Conservation (phyloP, 2,888 invertebrate genomes). For the Xestia xanthographa region DNA sequence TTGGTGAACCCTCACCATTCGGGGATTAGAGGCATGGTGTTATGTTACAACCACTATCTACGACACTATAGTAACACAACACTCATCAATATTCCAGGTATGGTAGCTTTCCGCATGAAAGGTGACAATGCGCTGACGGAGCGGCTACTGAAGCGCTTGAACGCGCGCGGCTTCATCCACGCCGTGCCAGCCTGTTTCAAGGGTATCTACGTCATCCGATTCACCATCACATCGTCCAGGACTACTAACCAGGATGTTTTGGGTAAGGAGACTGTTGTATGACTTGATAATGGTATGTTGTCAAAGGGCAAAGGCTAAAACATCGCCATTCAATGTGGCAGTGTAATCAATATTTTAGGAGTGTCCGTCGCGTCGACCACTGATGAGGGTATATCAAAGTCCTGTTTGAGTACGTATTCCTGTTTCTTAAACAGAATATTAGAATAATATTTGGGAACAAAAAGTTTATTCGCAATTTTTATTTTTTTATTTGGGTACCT, state of each 20-base stretch:
- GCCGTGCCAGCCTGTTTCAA: constrained; percentile 98
- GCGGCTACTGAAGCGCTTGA: constrained; percentile 95
- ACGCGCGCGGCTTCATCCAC: constrained; percentile 96
- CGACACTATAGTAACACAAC: no score
- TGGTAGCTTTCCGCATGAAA: constrained; percentile 97
- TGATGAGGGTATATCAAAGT: background rate
- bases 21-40: no score
- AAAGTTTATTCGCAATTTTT: no score
- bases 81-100: no score
- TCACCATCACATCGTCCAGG: constrained; percentile 97
- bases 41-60: no score
- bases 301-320: background rate
- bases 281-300: background rate
- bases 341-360: background rate
- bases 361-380: background rate
- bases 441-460: no score
- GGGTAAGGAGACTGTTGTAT: constrained; percentile 72
- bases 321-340: background rate
- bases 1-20: no score
- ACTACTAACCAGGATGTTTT: constrained; percentile 94
- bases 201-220: constrained; percentile 96
- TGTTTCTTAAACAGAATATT: background rate
- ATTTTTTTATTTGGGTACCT: no score
- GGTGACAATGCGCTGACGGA: constrained; percentile 97
- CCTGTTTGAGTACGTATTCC: background rate